Base-by-base conservation (phyloP, 1,140 invertebrate genomes). In the Dendroctonus ponderosae region DNA sequence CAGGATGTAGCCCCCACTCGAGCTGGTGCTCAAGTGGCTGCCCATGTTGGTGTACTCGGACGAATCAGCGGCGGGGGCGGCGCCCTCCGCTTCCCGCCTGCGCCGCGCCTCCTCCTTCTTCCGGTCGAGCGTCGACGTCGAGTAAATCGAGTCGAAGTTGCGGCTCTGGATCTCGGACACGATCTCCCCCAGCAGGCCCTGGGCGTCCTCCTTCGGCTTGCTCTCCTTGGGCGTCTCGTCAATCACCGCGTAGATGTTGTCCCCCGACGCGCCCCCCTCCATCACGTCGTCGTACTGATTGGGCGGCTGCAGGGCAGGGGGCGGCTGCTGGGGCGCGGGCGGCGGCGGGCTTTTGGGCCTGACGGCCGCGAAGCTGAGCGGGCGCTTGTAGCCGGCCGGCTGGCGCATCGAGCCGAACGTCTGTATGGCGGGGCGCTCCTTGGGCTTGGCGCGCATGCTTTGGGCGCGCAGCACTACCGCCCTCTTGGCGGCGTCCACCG, bases 191-290 rank as follows among this genome's bases (percentile, higher is more conserved):
- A 94, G 75, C 7, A 94, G 76, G 1, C 90, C 89, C 79, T 88
- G 84, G 58, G 84, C 86, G 46, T 87, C 86, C 7, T 80, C 78
- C 80, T 81, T 54, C 66, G 0, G 3, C 74, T 71, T 46, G 80
- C 68, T 70, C 75, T 74, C 0, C 86, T 83, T 5, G 0, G 83
- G 85, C 70, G 82, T 82, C 75, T 94, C 92, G 74, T 92, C 90
- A 51, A 94, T 94, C 0, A 92, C 87, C 2, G 91, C 91, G 73
- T 94, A 93, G 66, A 94, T 93, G 74, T 92, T 92, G 70, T 93
- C 91, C 38, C 70, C 79, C 43, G 84, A 81, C 0, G 82, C 80
- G 42, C 80, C 77, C 69, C 89, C 83, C 66, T 88, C 89, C 64
- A 91, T 85, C 72, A 90, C 92, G 71, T 92, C 90, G 56, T 91